Evolutionary conservation across 1,140 invertebrate genomes (phyloP).

Genomic region (Drosophila auraria): DNA sequence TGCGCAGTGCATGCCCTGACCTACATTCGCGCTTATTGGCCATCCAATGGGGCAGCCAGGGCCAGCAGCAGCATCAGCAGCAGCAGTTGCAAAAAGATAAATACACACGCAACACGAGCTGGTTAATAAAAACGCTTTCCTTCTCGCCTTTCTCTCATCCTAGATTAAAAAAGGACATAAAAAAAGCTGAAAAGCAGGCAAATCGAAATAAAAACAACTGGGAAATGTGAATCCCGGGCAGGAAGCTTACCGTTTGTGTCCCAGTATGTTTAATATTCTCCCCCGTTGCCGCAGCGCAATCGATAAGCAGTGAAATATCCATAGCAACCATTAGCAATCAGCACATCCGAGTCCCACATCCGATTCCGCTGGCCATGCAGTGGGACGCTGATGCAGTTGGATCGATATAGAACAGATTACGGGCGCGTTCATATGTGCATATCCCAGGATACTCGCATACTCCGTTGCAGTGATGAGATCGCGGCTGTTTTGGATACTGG

Average conservation of each 20-base stretch:
- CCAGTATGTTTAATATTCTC: slow-evolving; percentile 25
- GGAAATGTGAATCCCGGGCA: slow-evolving; percentile 9
- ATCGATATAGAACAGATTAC: slow-evolving; percentile 53
- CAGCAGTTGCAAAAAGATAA: slow-evolving; percentile 58
- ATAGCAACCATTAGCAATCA: slow-evolving; percentile 6
- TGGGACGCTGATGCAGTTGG: slow-evolving; percentile 56
- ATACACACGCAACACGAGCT: slow-evolving; percentile 48
- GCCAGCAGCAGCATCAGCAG: slow-evolving; percentile 15
- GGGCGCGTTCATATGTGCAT: slow-evolving; percentile 65
- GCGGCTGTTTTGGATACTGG: slow-evolving; percentile 83
- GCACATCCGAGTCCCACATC: not conserved
- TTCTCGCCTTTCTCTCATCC: slow-evolving; percentile 8
- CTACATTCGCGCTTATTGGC: slow-evolving; percentile 79
- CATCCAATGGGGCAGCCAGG: slow-evolving; percentile 67
- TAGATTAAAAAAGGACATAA: not conserved
- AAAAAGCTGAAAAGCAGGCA: slow-evolving; percentile 13
- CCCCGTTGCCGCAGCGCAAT: slow-evolving; percentile 10
- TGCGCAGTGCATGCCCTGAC: slow-evolving; percentile 73
- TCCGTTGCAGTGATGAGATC: slow-evolving; percentile 79
- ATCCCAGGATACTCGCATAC: slow-evolving; percentile 34
- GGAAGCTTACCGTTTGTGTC: not conserved
- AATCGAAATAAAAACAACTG: slow-evolving; percentile 8
- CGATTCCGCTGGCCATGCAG: slow-evolving; percentile 26
- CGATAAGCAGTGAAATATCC: slow-evolving; percentile 26
- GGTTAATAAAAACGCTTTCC: slow-evolving; percentile 45